Evolutionary conservation across 2,797 vertebrate genomes (phyloP).

Genomic region (Rhinophrynus dorsalis): DNA sequence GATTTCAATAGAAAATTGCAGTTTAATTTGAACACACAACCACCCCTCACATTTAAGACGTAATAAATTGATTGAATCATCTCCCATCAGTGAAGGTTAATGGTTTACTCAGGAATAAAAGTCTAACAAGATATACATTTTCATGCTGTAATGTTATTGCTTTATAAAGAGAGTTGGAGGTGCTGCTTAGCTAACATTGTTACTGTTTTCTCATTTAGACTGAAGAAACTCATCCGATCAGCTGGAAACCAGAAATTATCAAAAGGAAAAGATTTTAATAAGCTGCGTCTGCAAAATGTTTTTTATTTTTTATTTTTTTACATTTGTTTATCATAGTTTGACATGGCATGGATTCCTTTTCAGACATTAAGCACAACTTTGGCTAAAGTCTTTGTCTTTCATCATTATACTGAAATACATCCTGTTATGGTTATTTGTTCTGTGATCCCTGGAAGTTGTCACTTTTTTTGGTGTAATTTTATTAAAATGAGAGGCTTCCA

Average conservation of each 20-base stretch:
- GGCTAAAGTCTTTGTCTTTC: constrained; percentile 63
- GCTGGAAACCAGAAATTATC: constrained; percentile 98
- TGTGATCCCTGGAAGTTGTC: constrained; percentile 35
- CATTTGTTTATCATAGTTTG: constrained; percentile 51
- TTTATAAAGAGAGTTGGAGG: background rate
- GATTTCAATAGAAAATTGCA: too few species aligned
- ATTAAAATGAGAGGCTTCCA: constrained; percentile 4
- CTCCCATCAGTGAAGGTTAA: too few species aligned
- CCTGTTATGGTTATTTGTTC: constrained; percentile 51
- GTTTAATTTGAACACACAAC: too few species aligned
- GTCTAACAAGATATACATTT: background rate
- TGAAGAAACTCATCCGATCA: constrained; percentile 95
- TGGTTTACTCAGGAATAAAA: too few species aligned
- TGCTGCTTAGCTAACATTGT: background rate
- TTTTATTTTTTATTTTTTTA: constrained; percentile 50
- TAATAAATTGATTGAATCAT: too few species aligned
- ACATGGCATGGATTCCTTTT: constrained; percentile 54
- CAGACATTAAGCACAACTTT: constrained; percentile 59
- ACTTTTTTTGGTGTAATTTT: constrained; percentile 13
- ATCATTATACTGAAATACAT: constrained; percentile 65
- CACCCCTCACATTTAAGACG: too few species aligned
- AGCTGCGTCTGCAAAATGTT: constrained; percentile 20
- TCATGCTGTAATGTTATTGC: background rate
- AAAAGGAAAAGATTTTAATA: constrained; percentile 94
- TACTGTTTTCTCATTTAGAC: constrained; percentile 72